These are phyloP conservation scores for Andrena flavipes DNA, from an alignment of 2,888 invertebrate species.

Conservation along the genomic window DNA sequence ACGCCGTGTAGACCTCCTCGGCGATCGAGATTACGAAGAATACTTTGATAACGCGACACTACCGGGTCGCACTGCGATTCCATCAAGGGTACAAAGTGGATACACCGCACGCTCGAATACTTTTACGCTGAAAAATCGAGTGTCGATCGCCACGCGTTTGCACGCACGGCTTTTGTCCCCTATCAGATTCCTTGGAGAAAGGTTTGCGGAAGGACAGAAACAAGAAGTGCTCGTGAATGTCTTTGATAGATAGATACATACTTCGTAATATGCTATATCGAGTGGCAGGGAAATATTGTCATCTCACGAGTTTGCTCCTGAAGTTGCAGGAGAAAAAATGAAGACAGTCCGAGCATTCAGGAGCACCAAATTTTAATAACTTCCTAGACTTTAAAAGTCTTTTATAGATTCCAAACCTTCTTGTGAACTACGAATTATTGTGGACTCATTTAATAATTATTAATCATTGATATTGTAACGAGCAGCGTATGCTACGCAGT, in stretches of 20 bases:
- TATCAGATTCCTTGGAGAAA: slow-evolving; percentile 3
- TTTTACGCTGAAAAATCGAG: slow-evolving; percentile 9
- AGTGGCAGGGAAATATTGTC: too few relatives aligned
- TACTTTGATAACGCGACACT: neutral
- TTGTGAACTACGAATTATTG: too few relatives aligned
- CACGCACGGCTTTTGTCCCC: neutral
- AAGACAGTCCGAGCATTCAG: too few relatives aligned
- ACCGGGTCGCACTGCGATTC: neutral
- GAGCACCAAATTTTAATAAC: too few relatives aligned
- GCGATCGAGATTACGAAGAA: neutral
- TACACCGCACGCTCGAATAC: slow-evolving; percentile 24
- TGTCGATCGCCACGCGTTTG: neutral
- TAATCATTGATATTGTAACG: too few relatives aligned
- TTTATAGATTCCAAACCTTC: too few relatives aligned
- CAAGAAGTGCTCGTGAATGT: neutral
- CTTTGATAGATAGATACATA: neutral
- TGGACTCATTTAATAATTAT: too few relatives aligned
- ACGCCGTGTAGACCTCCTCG: neutral
- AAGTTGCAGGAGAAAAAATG: too few relatives aligned
- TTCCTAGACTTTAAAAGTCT: too few relatives aligned
- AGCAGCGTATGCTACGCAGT: too few relatives aligned
- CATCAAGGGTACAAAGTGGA: slow-evolving; percentile 12
- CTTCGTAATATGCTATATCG: neutral
- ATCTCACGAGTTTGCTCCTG: too few relatives aligned
- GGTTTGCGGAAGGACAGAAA: neutral